These are phyloP conservation scores for Drosophila pseudoananassae DNA, from an alignment of 1,140 invertebrate genomes.

Conservation along the genomic window DNA sequence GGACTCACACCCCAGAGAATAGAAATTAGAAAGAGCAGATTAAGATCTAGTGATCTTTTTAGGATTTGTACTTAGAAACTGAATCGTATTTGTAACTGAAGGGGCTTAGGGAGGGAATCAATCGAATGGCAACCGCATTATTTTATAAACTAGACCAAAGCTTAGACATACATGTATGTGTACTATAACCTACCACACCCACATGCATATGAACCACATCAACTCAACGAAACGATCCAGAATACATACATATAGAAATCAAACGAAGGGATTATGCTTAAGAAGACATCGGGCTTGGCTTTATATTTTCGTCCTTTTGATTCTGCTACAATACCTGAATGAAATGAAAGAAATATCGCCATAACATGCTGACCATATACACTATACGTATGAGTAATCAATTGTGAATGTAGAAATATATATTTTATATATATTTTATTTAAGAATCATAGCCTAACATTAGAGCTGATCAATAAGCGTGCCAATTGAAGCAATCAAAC, in stretches of 20 bases:
- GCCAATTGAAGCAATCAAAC: constrained; percentile 61
- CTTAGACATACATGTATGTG: constrained; percentile 70
- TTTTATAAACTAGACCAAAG: constrained; percentile 76
- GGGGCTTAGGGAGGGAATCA: background rate
- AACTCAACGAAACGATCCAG: constrained; percentile 20
- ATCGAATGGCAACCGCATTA: constrained; percentile 58
- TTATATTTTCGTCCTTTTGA: constrained; percentile 39
- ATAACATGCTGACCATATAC: constrained; percentile 58
- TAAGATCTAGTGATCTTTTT: constrained; percentile 28
- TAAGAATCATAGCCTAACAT: constrained; percentile 67
- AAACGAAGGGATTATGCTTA: constrained; percentile 25
- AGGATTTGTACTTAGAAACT: constrained; percentile 41
- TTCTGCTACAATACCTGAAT: constrained; percentile 75
- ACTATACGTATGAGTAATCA: constrained; percentile 28
- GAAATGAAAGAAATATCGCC: constrained; percentile 44
- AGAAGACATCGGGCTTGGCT: constrained; percentile 6
- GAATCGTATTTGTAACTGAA: constrained; percentile 8
- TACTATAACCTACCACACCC: constrained; percentile 34
- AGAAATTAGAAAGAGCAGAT: background rate
- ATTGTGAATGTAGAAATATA: constrained; percentile 58
- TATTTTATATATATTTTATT: constrained; percentile 72
- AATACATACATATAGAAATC: constrained; percentile 29
- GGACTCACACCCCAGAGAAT: background rate
- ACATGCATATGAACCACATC: constrained; percentile 56
- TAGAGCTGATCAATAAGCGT: constrained; percentile 59